Evolutionary conservation across 1,140 invertebrate species (phyloP).

Genomic region (Camponotus vicinus): DNA sequence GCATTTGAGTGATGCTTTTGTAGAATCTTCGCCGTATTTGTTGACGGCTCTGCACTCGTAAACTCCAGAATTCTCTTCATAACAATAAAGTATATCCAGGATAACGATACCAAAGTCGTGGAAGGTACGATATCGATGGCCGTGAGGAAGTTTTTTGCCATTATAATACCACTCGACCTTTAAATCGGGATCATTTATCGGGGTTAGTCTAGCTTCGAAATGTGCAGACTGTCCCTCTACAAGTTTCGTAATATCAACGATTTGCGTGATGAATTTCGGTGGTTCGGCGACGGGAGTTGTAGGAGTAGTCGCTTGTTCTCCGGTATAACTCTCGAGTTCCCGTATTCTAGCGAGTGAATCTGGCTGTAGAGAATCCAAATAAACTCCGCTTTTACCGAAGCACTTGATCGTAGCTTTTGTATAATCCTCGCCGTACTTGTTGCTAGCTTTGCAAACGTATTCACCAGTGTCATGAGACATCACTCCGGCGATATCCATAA

Average conservation of each 20-base stretch:
- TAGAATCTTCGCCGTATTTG: slow-evolving; percentile 95
- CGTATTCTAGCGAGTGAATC: slow-evolving; percentile 96
- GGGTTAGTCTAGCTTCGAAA: slow-evolving; percentile 96
- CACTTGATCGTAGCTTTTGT: slow-evolving; percentile 94
- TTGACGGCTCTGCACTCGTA: slow-evolving; percentile 97
- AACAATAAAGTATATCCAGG: slow-evolving; percentile 98
- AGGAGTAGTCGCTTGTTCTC: slow-evolving; percentile 88
- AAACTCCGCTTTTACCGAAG: slow-evolving; percentile 95
- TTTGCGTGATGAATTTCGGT: slow-evolving; percentile 96
- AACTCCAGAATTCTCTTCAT: slow-evolving; percentile 97
- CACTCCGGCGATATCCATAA: slow-evolving; percentile 97
- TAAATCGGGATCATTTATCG: slow-evolving; percentile 96
- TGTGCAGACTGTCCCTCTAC: slow-evolving; percentile 97
- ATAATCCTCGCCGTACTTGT: slow-evolving; percentile 96
- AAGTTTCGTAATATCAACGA: slow-evolving; percentile 92
- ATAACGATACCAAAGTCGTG: slow-evolving; percentile 99
- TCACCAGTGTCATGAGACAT: slow-evolving; percentile 97
- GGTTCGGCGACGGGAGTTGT: slow-evolving; percentile 91
- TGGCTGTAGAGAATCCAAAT: slow-evolving; percentile 97
- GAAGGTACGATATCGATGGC: slow-evolving; percentile 97
- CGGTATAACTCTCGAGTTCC: slow-evolving; percentile 93
- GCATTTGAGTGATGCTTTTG: slow-evolving; percentile 94
- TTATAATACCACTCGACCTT: slow-evolving; percentile 98
- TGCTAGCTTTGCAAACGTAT: slow-evolving; percentile 95
- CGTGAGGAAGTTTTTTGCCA: slow-evolving; percentile 95